Conservation (phyloP, 2,888 invertebrate genomes). For the Limnephilus rhombicus region DNA sequence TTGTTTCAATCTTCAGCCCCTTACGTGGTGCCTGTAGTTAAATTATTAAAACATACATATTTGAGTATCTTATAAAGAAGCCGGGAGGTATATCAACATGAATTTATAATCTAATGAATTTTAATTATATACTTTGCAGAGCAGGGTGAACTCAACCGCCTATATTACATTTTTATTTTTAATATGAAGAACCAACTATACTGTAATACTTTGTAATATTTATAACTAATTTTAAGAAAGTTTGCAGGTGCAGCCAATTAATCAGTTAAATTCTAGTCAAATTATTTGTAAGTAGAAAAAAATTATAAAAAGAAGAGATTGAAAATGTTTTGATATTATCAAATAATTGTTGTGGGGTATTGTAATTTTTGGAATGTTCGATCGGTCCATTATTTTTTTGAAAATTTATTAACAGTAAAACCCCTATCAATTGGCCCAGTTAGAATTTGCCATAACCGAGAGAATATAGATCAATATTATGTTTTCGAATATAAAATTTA, state of each 20-base stretch:
- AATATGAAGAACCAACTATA: slow-evolving; percentile 49
- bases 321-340: neutral
- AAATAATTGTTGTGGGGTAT: neutral
- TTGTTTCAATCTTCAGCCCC: neutral
- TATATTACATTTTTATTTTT: slow-evolving; percentile 47
- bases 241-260: slow-evolving; percentile 2
- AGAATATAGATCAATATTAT: neutral
- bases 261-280: slow-evolving; percentile 41
- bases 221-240: slow-evolving; percentile 31
- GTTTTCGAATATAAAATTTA: neutral
- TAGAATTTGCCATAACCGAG: neutral
- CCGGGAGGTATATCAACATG: slow-evolving; percentile 30
- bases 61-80: slow-evolving; percentile 40
- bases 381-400: neutral
- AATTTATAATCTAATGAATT: slow-evolving; percentile 39
- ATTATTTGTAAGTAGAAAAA: slow-evolving; percentile 50
- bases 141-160: slow-evolving; percentile 64
- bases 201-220: slow-evolving; percentile 31
- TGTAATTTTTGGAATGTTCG: neutral
- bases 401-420: neutral
- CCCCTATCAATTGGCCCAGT: neutral
- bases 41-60: slow-evolving; percentile 41
- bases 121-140: slow-evolving; percentile 57
- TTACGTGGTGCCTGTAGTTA: slow-evolving; percentile 20
- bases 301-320: slow-evolving; percentile 34